These are phyloP conservation scores for Baronia brevicornis DNA, from an alignment of 2,888 invertebrate genomes.

Conservation along the genomic window DNA sequence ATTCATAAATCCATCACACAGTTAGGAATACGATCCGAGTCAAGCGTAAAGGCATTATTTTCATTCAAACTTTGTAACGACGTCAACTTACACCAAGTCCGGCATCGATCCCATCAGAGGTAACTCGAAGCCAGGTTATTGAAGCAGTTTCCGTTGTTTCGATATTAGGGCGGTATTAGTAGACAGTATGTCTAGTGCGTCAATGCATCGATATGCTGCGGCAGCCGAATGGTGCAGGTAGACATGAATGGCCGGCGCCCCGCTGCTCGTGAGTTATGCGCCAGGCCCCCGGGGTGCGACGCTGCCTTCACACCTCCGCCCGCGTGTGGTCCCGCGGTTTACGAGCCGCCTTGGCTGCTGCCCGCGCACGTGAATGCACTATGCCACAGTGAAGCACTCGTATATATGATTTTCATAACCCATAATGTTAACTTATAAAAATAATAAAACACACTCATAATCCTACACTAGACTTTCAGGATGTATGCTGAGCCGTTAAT, in stretches of 20 bases:
- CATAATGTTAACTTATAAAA: too few relatives aligned
- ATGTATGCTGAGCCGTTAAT: too few relatives aligned
- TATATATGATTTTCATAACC: too few relatives aligned
- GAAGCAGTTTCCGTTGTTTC: conserved; percentile 22
- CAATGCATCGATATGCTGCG: conserved; percentile 32
- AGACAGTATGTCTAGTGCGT: conserved; percentile 63
- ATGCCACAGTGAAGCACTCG: conserved; percentile 26
- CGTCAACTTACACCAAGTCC: neutral
- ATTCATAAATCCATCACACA: too few relatives aligned
- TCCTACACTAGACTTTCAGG: too few relatives aligned
- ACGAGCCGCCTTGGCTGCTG: conserved; percentile 57
- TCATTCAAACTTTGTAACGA: conserved; percentile 4
- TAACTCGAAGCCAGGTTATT: conserved; percentile 21
- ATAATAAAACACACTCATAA: too few relatives aligned
- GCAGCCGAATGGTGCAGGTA: conserved; percentile 46
- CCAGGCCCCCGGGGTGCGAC: conserved; percentile 62
- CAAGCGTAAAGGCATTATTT: conserved; percentile 2
- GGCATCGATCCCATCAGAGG: conserved; percentile 2
- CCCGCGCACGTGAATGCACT: conserved; percentile 33
- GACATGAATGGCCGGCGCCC: conserved; percentile 72
- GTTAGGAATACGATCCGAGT: conserved; percentile 3
- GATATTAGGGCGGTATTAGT: conserved; percentile 19
- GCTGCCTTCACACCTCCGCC: conserved; percentile 73
- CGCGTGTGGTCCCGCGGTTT: conserved; percentile 74
- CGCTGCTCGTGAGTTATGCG: conserved; percentile 71